These are phyloP conservation scores for Hirundo rustica DNA, from an alignment of 2,797 vertebrate genomes.

Conservation along the genomic window DNA sequence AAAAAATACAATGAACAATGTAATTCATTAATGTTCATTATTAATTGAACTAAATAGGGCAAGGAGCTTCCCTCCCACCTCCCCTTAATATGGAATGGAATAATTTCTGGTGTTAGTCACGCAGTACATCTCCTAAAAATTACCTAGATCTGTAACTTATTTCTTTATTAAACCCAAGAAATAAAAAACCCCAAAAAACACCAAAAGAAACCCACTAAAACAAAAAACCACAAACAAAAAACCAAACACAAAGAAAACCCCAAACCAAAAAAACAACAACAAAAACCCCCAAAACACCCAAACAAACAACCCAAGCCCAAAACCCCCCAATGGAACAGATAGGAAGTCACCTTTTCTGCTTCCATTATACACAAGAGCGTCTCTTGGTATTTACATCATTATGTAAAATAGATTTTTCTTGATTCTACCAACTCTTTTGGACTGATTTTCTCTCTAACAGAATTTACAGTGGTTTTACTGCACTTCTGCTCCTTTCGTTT, in stretches of 20 bases:
- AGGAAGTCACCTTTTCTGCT: not conserved
- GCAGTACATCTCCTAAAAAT: not conserved
- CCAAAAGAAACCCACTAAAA: not conserved
- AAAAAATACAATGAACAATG: conserved; percentile 8
- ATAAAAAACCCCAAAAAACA: not conserved
- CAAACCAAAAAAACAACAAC: not conserved
- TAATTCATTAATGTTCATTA: conserved; percentile 10
- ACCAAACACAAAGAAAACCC: not conserved
- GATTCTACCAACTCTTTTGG: not conserved
- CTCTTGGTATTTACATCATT: not conserved
- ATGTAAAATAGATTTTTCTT: not conserved
- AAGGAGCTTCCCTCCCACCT: not conserved
- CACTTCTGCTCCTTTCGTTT: not conserved
- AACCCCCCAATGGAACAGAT: fast-evolving
- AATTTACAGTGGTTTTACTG: not conserved
- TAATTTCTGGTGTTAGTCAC: not conserved
- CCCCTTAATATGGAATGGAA: not conserved
- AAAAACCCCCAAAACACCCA: not conserved
- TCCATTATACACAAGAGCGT: not conserved
- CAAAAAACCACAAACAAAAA: not conserved
- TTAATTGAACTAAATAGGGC: not conserved
- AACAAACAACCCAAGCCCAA: not conserved
- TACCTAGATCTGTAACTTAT: not conserved
- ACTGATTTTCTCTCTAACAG: not conserved
- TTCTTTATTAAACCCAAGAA: not conserved